Base-by-base conservation (phyloP, 2,113 vertebrate species). In the Lagenorhynchus albirostris region DNA sequence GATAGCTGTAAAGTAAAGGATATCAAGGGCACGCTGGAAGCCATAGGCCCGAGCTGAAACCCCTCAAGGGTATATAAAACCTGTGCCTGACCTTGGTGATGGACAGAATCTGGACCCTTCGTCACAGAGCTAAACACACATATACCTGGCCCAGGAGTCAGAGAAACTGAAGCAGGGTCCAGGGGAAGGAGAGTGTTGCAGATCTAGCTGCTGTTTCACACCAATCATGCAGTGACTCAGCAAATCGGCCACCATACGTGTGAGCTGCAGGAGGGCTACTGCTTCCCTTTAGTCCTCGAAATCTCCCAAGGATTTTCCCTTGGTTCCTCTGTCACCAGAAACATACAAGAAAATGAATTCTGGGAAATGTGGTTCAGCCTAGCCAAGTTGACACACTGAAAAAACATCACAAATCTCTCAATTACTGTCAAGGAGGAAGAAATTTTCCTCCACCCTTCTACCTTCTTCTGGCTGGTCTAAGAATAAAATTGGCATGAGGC, bases 291-390 rank as follows among this genome's bases (percentile, higher is more conserved):
- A 53, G 44, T 20, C 41, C 62, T 86, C 50, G 21, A 81, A 50
- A n/a, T 67, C 70, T 53, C 70, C 77, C 60, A 93, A 89, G 71
- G 81, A 91, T 81, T 91, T 74, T 93, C 50, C 79, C 65, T 76
- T 89, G 44, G 17, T 47, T 92, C 63, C n/a, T 14, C 77, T 89
- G 21, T 89, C 50, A 92, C 73, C 21, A 95, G 82, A 91, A 84
- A 97, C 50, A 92, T 20, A 63, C 9, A 86, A 89, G 55, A 94
- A 80, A 70, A 26, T 84, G 38, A 96, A 89, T 94, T 95, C 44
- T 90, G 77, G 80, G 77, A 91, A 91, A 70, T 80, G 26, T 23
- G 63, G 26, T 70, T 53, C 10, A 33, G 21, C 20, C 44, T 73
- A 58, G 76, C n/a, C 55, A 91, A 96, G 41, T 3, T 25, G 15